Base-by-base conservation (phyloP, 2,113 vertebrate genomes). In the Trogon surrucura region DNA sequence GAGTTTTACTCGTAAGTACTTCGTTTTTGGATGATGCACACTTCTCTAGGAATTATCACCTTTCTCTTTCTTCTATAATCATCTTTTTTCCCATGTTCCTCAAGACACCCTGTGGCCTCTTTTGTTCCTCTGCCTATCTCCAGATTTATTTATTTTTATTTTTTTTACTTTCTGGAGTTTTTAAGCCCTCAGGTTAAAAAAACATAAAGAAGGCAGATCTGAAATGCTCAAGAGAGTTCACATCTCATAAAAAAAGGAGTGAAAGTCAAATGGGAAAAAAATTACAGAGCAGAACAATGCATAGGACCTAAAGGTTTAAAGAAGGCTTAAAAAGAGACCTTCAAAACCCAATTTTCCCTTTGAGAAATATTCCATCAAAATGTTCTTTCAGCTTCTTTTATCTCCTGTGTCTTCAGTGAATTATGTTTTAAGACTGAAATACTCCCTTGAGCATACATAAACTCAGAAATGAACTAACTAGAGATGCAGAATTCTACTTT, bases 331-430 rank as follows among this genome's bases (percentile, higher is more conserved):
- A 94, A 75, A 91, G 61, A 75, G 23, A 77, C 58, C 85, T 97
- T 97, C 91, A 97, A 97, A 98, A 95, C n/a, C 89, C 95, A 91
- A 80, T 92, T 97, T 95, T 91, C 48, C 75, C 95, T 97, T 97
- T 97, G 95, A 96, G 96, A 97, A 96, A 93, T 94, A 84, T 53
- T 89, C 92, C 91, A 90, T 91, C 94, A 95, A 96, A 97, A 97
- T 62, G 27, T 60, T 86, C 80, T 93, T 85, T 95, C 72, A 92
- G 11, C 48, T 96, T 96, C 96, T 98, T 97, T 97, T 94, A 95
- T 97, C 94, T 96, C 23, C 6, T 20, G 47, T 75, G 51, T 96
- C 78, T 96, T 96, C 89, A 77, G 69, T 91, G 94, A 97, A 92
- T 94, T 78, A 62, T 64, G 15, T 87, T 95, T 95, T 95, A 67